These are phyloP conservation scores for Anguilla megastoma DNA, from an alignment of 2,797 vertebrate genomes.

Conservation along the genomic window DNA sequence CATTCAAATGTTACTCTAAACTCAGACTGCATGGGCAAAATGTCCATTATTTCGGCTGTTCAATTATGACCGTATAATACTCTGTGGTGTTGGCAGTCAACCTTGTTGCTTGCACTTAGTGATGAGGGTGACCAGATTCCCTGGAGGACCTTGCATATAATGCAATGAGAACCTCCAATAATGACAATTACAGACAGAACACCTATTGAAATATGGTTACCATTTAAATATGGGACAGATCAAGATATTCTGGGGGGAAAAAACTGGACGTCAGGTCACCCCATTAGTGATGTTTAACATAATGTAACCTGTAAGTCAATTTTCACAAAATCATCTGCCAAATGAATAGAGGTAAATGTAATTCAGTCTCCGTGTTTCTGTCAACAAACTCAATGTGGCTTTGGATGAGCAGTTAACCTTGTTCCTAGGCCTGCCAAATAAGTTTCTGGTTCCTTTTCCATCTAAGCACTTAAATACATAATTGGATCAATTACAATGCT, in stretches of 20 bases:
- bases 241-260: too few relatives aligned
- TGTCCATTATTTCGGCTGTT: background rate
- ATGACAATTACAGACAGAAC: too few relatives aligned
- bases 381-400: background rate
- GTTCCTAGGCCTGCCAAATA: background rate
- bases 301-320: background rate
- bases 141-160: too few relatives aligned
- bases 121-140: background rate
- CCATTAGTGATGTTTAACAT: too few relatives aligned
- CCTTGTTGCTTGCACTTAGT: background rate
- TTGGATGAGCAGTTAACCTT: background rate
- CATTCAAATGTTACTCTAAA: background rate
- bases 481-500: slow-evolving; percentile 7
- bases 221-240: too few relatives aligned
- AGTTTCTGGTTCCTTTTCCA: background rate
- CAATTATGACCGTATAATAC: background rate
- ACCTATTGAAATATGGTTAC: too few relatives aligned
- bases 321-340: background rate
- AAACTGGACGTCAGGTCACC: too few relatives aligned
- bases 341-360: background rate
- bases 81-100: background rate
- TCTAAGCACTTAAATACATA: slow-evolving; percentile 1
- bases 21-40: background rate
- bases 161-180: too few relatives aligned
- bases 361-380: background rate